Evolutionary conservation across 1,140 invertebrate genomes (phyloP).

Genomic region (Venturia canescens): DNA sequence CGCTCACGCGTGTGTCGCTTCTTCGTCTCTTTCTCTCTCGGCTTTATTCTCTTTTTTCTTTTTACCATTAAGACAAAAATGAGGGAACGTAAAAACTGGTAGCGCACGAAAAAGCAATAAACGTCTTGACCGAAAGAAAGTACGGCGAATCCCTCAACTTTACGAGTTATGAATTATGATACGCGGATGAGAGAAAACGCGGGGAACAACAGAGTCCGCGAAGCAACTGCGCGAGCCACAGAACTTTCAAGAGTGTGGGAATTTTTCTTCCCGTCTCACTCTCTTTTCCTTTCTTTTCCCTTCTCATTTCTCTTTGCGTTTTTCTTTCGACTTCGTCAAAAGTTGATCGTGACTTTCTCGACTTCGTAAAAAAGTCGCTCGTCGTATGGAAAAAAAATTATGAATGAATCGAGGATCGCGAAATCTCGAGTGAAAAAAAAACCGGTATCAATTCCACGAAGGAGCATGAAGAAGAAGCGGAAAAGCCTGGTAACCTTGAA

Average conservation of each 20-base stretch:
- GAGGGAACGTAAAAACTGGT: slow-evolving; percentile 20
- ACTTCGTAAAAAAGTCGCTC: no score
- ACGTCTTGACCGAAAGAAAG: slow-evolving; percentile 3
- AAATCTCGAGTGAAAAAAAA: no score
- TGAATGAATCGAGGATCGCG: no score
- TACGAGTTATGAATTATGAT: slow-evolving; percentile 31
- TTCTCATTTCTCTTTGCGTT: no score
- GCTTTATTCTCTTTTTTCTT: neutral
- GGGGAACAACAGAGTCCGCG: neutral
- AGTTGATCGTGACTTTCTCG: no score
- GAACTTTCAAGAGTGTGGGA: slow-evolving; percentile 25
- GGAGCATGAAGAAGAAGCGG: no score
- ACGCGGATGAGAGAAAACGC: neutral
- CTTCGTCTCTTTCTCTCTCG: neutral
- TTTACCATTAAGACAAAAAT: neutral
- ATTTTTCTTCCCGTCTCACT: neutral
- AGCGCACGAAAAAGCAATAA: slow-evolving; percentile 13
- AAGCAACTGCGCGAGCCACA: neutral
- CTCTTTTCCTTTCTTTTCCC: no score
- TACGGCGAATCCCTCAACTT: neutral
- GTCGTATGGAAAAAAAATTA: no score
- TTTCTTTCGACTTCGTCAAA: no score
- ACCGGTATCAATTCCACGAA: no score
- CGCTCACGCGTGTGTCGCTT: neutral
- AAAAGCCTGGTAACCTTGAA: no score